Evolutionary conservation across 92 coral and sea anemone species (phyloP).

Genomic region (Epizoanthus ramosus): DNA sequence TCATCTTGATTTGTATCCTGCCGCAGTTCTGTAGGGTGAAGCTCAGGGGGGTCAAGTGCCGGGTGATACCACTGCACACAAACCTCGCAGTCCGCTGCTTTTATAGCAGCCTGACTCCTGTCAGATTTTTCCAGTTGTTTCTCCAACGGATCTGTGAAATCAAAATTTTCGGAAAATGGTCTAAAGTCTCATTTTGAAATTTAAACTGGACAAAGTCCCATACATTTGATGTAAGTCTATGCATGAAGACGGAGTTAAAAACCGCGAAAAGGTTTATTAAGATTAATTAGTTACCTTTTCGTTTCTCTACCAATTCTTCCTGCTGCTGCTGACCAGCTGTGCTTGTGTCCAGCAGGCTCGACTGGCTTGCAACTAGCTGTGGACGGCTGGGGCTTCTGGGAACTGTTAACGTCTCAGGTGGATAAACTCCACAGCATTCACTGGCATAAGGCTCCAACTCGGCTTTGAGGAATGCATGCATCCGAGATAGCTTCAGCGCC

Average conservation of each 20-base stretch:
- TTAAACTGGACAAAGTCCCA: no score
- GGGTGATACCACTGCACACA: conserved; percentile 84
- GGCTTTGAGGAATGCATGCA: conserved; percentile 76
- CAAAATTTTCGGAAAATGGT: no score
- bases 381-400: conserved; percentile 46
- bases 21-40: conserved; percentile 24
- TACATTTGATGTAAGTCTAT: no score
- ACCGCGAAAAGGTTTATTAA: no score
- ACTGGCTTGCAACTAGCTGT: conserved; percentile 44
- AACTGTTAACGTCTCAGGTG: conserved; percentile 59
- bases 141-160: conserved; percentile 33
- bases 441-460: conserved; percentile 77
- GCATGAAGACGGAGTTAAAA: no score
- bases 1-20: conserved; percentile 2
- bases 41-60: conserved; percentile 40
- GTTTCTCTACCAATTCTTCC: conserved; percentile 30
- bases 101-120: conserved; percentile 26
- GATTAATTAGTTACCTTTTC: not conserved
- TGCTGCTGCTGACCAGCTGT: conserved; percentile 3
- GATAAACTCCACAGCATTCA: conserved; percentile 88
- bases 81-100: conserved; percentile 79
- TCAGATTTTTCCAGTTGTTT: conserved; percentile 7
- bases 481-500: conserved; percentile 74
- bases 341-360: conserved; percentile 36
- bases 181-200: no score